Evolutionary conservation across 1,140 invertebrate species (phyloP).

Genomic region (Armadillidium nasatum): DNA sequence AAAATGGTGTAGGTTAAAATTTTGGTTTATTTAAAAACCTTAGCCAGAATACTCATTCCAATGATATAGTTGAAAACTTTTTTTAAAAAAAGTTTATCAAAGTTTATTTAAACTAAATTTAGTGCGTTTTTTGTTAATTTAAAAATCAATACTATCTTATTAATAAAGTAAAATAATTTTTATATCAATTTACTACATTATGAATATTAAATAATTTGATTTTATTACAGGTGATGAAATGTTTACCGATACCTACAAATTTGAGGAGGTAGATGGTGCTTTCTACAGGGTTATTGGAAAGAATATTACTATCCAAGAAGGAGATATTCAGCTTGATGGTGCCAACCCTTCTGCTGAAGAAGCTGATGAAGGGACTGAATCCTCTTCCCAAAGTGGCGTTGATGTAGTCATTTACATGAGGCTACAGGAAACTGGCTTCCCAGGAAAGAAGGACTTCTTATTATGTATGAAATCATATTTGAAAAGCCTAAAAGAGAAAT

Average conservation of each 20-base stretch:
- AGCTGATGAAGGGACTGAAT: conserved; percentile 76
- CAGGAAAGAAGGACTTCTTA: conserved; percentile 65
- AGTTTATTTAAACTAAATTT: no score
- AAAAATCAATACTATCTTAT: no score
- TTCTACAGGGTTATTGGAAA: conserved; percentile 92
- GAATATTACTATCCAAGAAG: conserved; percentile 55
- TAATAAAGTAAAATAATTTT: no score
- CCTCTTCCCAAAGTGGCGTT: conserved; percentile 69
- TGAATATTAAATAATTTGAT: no score
- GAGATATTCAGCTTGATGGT: conserved; percentile 75
- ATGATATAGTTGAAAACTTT: no score
- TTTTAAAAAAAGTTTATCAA: no score
- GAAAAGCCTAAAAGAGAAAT: conserved; percentile 80
- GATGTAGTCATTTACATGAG: conserved; percentile 91
- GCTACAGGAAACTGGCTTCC: conserved; percentile 70
- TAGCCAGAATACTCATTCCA: no score
- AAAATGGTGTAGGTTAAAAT: no score
- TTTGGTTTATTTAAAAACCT: no score
- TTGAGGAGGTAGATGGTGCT: conserved; percentile 87
- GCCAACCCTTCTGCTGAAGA: conserved; percentile 91
- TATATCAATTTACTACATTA: no score
- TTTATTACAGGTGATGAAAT: conserved; percentile 92
- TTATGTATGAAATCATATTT: conserved; percentile 92
- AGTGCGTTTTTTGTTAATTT: no score
- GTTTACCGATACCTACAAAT: conserved; percentile 95